Conservation (phyloP, 2,797 vertebrate genomes). For the Eutrigla gurnardus region DNA sequence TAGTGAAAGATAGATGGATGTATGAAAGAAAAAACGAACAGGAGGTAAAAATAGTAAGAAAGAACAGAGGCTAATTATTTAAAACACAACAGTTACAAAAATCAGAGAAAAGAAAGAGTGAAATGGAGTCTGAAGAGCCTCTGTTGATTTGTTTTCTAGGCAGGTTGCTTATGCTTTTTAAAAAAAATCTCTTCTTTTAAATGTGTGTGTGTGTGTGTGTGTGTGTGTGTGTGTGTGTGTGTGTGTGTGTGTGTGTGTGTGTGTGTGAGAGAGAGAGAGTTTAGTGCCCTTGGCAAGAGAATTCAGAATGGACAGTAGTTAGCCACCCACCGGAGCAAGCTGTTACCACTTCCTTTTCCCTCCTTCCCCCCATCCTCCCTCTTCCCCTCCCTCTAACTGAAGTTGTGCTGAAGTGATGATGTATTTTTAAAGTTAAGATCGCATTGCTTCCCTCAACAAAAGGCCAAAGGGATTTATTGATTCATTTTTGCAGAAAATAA, state of each 20-base stretch:
- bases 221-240: conserved; percentile 27
- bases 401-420: too few species aligned
- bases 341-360: conserved; percentile 57
- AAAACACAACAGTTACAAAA: conserved; percentile 4
- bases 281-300: conserved; percentile 64
- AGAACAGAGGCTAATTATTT: not conserved
- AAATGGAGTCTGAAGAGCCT: not conserved
- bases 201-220: conserved; percentile 22
- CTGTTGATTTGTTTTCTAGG: conserved; percentile 27
- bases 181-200: conserved; percentile 18
- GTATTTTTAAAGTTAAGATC: too few species aligned
- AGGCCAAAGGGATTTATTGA: too few species aligned
- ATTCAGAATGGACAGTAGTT: conserved; percentile 70
- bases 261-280: conserved; percentile 38
- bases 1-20: not conserved
- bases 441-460: too few species aligned
- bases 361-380: not conserved
- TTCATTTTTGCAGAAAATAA: too few species aligned
- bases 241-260: conserved; percentile 14
- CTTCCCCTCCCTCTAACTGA: not conserved
- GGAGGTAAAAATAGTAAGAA: not conserved
- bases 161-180: conserved; percentile 11
- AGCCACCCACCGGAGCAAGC: conserved; percentile 74
- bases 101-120: not conserved
- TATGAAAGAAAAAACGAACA: conserved; percentile 7